Percentiles rank a stretch among this genome's conserved stretches.
Conservation (phyloP, 2,888 invertebrate species). For the Brachypterus glaber region DNA sequence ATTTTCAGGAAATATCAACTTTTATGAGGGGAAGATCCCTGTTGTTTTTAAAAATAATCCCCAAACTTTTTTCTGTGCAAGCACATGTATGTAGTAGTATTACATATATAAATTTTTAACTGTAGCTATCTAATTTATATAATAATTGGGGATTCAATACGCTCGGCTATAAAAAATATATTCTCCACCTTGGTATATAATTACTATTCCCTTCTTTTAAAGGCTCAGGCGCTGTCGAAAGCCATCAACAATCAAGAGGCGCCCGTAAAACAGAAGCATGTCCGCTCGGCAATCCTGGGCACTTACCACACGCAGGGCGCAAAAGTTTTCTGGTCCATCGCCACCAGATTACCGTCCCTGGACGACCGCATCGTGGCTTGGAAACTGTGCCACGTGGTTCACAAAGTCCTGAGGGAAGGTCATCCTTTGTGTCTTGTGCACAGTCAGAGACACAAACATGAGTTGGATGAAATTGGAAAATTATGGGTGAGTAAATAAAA, state of each 20-base stretch:
- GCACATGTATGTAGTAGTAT: no score
- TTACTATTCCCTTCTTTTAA: no score
- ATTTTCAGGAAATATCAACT: no score
- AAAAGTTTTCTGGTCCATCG: constrained; percentile 76
- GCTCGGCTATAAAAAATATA: no score
- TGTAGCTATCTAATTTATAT: no score
- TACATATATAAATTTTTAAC: no score
- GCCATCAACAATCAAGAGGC: constrained; percentile 87
- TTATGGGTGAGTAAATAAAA: constrained; percentile 67
- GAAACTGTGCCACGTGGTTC: constrained; percentile 98
- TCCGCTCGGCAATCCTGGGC: constrained; percentile 87
- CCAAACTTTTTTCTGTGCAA: no score
- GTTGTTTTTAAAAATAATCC: no score
- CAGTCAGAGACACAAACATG: constrained; percentile 69
- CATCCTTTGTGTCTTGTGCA: constrained; percentile 80
- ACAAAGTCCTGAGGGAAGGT: constrained; percentile 91
- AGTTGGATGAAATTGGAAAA: constrained; percentile 80
- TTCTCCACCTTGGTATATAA: no score
- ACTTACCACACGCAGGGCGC: constrained; percentile 90
- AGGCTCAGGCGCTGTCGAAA: constrained; percentile 84
- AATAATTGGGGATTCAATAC: no score
- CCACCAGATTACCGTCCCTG: constrained; percentile 63
- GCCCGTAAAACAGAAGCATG: constrained; percentile 98
- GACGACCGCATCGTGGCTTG: constrained; percentile 94
- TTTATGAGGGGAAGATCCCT: no score